Base-by-base conservation (phyloP, 2,797 vertebrate genomes). In the Kryptolebias ocellatus region DNA sequence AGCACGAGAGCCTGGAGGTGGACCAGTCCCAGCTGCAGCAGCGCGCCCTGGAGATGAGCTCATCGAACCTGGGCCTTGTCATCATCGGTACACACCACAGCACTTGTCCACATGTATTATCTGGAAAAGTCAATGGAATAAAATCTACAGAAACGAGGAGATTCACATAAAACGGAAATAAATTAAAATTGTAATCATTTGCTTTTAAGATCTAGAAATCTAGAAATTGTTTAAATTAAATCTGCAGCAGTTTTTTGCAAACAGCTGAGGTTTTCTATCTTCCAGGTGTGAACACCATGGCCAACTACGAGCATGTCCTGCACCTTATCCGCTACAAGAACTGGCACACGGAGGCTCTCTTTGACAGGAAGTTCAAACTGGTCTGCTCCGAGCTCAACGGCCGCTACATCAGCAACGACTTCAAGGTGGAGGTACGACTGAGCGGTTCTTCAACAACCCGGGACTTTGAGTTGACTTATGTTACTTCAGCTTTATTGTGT, bases 371-470 rank as follows among this genome's bases (percentile, higher is more conserved):
- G 63, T 99, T 99, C 90, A 97, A 95, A 61, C 90, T 99, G 54
- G 90, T 96, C 69, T 99, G 98, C 90, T 99, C 98, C 0, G 98
- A 99, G 69, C 96, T 99, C 53, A 99, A 98, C 5, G 96, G 98
- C 0, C 98, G 98, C 79, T 99, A 99, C 20, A 93, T 96, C 92
- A 99, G 98, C 95, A 99, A 98, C 0, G 96, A 98, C 58, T 99
- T 99, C 79, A 94, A 96, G 76, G 97, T 99, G 51, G 98, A 99
- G 96, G 98, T 99, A 92, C 2, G 84, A 61, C 49, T 4, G 57
- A 70, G 54, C 55, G 2, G 34, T 44, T 24, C 5, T 2, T 9
- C 64, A 20, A 28, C 56, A 6, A 17, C 27, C 44, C 31, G 9
- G 20, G 4, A 9, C 17, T 18, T 9, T n/a, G 11, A 51, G 6